A percentile compares a stretch with the other conserved stretches of the same genome.
Evolutionary conservation across 2,113 vertebrate species (phyloP).

Genomic region (Cinclus cinclus): DNA sequence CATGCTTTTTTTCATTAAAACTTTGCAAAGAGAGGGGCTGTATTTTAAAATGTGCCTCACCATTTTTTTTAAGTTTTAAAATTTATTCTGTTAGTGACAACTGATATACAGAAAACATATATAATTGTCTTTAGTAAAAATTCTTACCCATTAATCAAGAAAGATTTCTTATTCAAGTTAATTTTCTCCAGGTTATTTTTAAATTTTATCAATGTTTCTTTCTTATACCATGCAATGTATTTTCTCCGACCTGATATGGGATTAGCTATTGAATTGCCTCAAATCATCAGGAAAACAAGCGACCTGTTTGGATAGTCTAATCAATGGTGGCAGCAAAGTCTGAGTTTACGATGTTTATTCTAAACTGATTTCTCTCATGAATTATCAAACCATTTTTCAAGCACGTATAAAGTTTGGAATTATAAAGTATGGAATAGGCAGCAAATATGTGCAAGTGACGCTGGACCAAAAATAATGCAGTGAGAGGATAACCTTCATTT

Average conservation of each 20-base stretch:
- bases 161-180: neutral
- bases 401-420: neutral
- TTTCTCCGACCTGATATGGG: neutral
- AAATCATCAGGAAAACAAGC: neutral
- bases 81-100: neutral
- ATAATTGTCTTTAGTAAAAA: neutral
- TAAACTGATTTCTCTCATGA: neutral
- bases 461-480: neutral
- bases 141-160: neutral
- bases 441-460: neutral
- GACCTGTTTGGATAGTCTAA: neutral
- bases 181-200: neutral
- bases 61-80: accelerated
- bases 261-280: neutral
- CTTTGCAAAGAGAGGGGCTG: neutral
- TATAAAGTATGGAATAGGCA: neutral
- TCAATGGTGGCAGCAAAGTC: neutral
- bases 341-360: neutral
- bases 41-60: neutral
- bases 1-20: neutral
- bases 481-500: accelerated
- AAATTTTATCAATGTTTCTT: neutral
- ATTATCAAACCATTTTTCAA: neutral
- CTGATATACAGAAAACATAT: neutral
- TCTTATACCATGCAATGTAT: neutral